These are phyloP conservation scores for Aphodius sticticus DNA, from an alignment of 2,888 invertebrate species.

Conservation along the genomic window DNA sequence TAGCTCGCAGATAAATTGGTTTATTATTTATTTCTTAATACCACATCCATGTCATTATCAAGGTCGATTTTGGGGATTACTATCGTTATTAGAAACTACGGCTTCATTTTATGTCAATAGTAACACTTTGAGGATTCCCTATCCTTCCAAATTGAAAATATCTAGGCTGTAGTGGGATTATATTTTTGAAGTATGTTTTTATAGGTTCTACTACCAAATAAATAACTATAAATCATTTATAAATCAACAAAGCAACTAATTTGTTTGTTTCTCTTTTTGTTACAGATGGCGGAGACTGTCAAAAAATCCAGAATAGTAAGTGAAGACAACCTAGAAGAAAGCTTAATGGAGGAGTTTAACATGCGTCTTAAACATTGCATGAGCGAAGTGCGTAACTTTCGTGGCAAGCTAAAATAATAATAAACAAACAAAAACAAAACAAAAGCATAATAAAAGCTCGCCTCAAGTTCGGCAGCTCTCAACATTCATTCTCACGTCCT, in stretches of 20 bases:
- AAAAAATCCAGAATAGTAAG: conserved; percentile 61
- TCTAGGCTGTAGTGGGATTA: too few relatives aligned
- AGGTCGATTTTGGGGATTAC: too few relatives aligned
- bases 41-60: too few relatives aligned
- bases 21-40: too few relatives aligned
- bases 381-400: conserved; percentile 56
- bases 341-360: conserved; percentile 60
- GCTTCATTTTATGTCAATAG: too few relatives aligned
- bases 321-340: conserved; percentile 58
- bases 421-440: background rate
- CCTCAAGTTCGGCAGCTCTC: background rate
- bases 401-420: background rate
- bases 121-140: too few relatives aligned
- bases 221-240: too few relatives aligned
- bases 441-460: background rate
- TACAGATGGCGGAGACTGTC: conserved; percentile 60
- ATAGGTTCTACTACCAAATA: too few relatives aligned
- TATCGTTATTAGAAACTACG: too few relatives aligned
- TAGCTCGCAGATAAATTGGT: too few relatives aligned
- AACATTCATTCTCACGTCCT: background rate
- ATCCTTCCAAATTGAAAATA: too few relatives aligned
- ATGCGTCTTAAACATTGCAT: conserved; percentile 60
- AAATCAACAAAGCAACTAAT: background rate
- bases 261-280: conserved; percentile 40
- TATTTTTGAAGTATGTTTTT: too few relatives aligned